Conservation (phyloP, 2,797 vertebrate species). For the Scolopax bukidnonensis region DNA sequence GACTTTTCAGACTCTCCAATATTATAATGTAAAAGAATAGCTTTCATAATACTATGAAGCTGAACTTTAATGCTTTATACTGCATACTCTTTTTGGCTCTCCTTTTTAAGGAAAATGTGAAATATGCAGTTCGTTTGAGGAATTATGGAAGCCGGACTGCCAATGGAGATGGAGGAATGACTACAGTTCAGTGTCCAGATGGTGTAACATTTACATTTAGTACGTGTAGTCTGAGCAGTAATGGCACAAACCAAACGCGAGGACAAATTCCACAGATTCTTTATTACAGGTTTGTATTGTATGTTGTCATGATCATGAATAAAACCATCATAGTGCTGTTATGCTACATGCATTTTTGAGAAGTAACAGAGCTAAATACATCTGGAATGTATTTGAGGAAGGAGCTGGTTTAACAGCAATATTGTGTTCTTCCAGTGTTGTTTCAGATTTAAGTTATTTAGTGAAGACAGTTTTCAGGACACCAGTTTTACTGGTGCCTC, state of each 20-base stretch:
- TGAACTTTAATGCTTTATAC: neutral
- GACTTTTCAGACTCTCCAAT: neutral
- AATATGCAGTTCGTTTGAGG: constrained; percentile 94
- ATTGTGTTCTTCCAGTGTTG: neutral
- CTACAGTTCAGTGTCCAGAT: constrained; percentile 96
- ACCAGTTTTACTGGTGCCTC: neutral
- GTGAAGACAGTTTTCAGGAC: neutral
- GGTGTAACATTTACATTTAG: constrained; percentile 97
- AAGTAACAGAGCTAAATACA: neutral
- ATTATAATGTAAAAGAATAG: neutral
- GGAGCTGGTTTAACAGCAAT: neutral
- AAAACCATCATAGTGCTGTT: neutral
- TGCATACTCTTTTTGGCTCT: neutral
- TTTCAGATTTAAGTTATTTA: neutral
- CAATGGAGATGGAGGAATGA: constrained; percentile 99
- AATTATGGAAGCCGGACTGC: constrained; percentile 99
- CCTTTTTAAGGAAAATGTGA: constrained; percentile 89
- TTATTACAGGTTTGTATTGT: constrained; percentile 91
- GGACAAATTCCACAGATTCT: constrained; percentile 98
- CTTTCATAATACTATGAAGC: neutral
- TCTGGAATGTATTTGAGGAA: neutral
- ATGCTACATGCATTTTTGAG: neutral
- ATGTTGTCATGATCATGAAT: neutral
- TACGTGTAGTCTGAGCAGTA: constrained; percentile 97
- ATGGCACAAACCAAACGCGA: constrained; percentile 97